Conservation (phyloP, 2,113 vertebrate genomes). For the Clarias batrachus region DNA sequence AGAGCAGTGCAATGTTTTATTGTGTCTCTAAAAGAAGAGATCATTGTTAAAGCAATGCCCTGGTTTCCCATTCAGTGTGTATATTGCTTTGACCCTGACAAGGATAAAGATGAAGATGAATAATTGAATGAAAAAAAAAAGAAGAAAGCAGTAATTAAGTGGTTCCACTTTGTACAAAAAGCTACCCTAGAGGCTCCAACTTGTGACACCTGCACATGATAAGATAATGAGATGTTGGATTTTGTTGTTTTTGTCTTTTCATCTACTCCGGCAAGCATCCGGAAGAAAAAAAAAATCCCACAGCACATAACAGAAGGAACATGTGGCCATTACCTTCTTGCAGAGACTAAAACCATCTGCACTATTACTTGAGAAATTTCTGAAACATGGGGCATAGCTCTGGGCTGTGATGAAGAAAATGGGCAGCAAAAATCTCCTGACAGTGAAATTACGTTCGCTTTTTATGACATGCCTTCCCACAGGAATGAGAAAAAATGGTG, state of each 20-base stretch:
- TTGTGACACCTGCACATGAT: background rate
- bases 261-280: background rate
- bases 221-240: slow-evolving; percentile 8
- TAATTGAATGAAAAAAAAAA: background rate
- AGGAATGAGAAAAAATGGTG: slow-evolving; percentile 35
- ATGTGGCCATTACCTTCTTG: slow-evolving; percentile 39
- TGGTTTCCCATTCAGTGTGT: background rate
- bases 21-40: background rate
- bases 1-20: background rate
- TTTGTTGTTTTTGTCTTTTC: slow-evolving; percentile 25
- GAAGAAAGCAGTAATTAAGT: background rate
- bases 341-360: slow-evolving; percentile 41
- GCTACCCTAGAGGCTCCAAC: background rate
- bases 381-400: background rate
- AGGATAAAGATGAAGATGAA: background rate
- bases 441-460: slow-evolving; percentile 43
- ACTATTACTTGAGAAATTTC: slow-evolving; percentile 24
- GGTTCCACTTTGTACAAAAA: background rate
- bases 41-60: background rate
- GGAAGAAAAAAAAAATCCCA: slow-evolving; percentile 25
- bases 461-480: slow-evolving; percentile 41
- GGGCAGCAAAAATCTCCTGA: slow-evolving; percentile 42
- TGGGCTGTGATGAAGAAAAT: slow-evolving; percentile 32
- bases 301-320: slow-evolving; percentile 23
- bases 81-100: background rate